Evolutionary conservation across 2,888 invertebrate genomes (phyloP).

Genomic region (Gymnocheta viridis): DNA sequence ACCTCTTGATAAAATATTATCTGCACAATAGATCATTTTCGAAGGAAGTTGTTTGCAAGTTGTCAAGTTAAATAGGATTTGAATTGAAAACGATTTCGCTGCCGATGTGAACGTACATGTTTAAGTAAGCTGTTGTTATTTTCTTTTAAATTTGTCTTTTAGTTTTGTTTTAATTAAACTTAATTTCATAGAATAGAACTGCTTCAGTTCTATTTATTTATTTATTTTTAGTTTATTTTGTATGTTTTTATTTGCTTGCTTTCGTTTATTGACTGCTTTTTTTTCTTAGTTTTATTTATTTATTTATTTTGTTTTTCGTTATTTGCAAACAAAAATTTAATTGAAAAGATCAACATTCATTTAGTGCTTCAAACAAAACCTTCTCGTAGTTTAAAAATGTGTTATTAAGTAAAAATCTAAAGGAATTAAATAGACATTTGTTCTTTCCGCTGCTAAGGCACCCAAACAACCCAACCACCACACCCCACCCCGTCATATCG

Average conservation of each 20-base stretch:
- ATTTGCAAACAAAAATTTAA: conserved; percentile 20
- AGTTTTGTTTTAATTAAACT: conserved; percentile 14
- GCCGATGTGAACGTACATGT: conserved; percentile 28
- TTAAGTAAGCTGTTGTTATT: not conserved
- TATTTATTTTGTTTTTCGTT: conserved; percentile 14
- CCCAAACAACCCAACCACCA: no score
- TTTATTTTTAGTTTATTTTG: conserved; percentile 37
- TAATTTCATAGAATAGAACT: not conserved
- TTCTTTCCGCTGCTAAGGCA: not conserved
- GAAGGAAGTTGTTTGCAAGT: not conserved
- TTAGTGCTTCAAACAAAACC: conserved; percentile 20
- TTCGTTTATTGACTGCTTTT: conserved; percentile 50
- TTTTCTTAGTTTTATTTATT: conserved; percentile 13
- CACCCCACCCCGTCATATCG: no score
- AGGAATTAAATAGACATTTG: conserved; percentile 5
- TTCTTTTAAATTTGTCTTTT: conserved; percentile 19
- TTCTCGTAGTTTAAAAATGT: conserved; percentile 26
- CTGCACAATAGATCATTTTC: not conserved
- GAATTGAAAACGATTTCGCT: not conserved
- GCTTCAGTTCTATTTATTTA: not conserved
- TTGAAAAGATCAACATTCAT: conserved; percentile 26
- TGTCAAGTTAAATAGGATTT: not conserved
- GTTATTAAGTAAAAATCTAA: not conserved
- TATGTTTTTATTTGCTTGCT: conserved; percentile 57
- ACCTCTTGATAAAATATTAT: no score